phyloP scores from a whole-genome alignment of 37 sponge, comb jelly and placozoan genomes.

The Sycon ciliatum region DNA sequence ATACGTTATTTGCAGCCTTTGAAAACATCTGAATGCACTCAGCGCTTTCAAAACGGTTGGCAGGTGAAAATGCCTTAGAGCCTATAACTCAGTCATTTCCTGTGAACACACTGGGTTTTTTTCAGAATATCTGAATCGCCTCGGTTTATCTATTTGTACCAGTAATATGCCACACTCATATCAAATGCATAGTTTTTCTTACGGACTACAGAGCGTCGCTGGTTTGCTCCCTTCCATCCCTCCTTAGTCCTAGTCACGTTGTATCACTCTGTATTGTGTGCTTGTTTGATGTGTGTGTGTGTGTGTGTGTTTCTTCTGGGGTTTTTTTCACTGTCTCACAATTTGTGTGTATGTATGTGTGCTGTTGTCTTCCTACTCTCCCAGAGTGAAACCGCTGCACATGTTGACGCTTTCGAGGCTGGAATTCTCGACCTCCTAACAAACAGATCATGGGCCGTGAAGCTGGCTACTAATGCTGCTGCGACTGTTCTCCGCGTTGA shows the following conservation, averaged over 20 bases:
- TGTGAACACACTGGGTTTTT: no score
- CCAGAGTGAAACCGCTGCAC: slow-evolving; percentile 34
- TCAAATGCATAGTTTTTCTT: not conserved
- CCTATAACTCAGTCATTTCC: no score
- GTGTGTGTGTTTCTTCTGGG: slow-evolving; percentile 1
- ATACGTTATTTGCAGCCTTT: no score
- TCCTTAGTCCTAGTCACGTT: not conserved
- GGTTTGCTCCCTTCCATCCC: not conserved
- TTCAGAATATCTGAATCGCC: no score
- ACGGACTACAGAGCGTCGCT: not conserved
- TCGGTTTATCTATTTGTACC: no score
- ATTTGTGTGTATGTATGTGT: no score
- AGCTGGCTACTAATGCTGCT: slow-evolving; percentile 84
- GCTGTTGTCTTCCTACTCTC: no score
- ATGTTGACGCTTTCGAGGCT: slow-evolving; percentile 38
- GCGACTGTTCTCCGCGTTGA: slow-evolving; percentile 83
- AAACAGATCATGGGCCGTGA: slow-evolving; percentile 80
- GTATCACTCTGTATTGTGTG: not conserved
- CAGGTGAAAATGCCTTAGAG: no score
- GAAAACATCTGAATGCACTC: no score
- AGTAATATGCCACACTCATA: not conserved
- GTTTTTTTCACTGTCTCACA: no score
- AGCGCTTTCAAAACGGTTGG: no score
- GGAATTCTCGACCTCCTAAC: slow-evolving; percentile 65
- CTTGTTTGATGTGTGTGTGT: not conserved